Base-by-base conservation (phyloP, 2,797 vertebrate species). In the Pantherophis vulpinus region DNA sequence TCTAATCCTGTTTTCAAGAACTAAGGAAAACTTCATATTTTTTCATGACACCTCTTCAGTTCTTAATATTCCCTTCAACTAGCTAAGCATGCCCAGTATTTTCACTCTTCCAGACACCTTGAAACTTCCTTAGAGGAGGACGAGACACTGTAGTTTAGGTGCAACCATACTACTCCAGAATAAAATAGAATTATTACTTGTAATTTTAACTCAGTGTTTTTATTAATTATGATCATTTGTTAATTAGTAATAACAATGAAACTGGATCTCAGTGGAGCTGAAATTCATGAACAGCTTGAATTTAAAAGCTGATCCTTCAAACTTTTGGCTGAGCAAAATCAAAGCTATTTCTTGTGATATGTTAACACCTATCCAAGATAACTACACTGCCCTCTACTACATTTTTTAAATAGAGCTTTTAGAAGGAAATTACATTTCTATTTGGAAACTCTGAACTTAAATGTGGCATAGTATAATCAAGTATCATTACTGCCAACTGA, bases 371-470 rank as follows among this genome's bases (percentile, higher is more conserved):
- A 89, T 95, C 66, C 86, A 93, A 87, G 37, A 94, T 92, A 96
- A 90, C 92, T 79, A 94, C 96, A 95, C 96, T 97, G 96, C 95
- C 96, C 96, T 59, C 97, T 96, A 95, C 96, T 96, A 95, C 47
- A 93, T 89, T 92, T 0, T 55, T 86, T 1, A 58, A 94, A 94
- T 55, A 95, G 93, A 96, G 95, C 37, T 66, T 86, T 88, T 51
- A 27, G 25, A 61, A 9, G 29, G 14, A 51, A 74, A 56, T 27
- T 37, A 5, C 51, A 87, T 91, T 91, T 92, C 86, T n/a, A 29
- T 86, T 92, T 42, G 5, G 58, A 10, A 27, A n/a, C 16, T 92
- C 87, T 37, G 23, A 66, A 54, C 14, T 56, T 37, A 18, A 74
- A 59, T 59, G 42, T 16, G 29, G 56, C 6, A 25, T 32, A 83